Percentiles rank a stretch among this genome's conserved stretches.
Conservation (phyloP, 1,140 invertebrate genomes). For the Eueides isabella region DNA sequence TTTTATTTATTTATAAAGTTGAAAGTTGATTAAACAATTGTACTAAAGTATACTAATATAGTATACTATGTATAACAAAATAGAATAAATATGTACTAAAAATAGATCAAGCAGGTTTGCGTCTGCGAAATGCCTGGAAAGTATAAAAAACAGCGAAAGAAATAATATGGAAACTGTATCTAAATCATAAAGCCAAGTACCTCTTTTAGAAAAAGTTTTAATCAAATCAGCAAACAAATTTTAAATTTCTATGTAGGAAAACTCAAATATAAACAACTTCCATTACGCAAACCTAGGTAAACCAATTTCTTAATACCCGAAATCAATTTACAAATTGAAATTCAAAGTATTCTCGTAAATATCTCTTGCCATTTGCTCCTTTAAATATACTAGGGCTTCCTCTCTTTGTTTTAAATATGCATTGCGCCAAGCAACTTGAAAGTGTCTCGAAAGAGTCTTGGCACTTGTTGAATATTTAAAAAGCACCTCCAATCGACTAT, state of each 20-base stretch:
- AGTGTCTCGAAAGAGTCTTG: constrained; percentile 65
- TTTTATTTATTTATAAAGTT: no score
- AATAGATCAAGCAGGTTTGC: no score
- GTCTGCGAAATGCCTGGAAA: not conserved
- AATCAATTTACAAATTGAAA: constrained; percentile 28
- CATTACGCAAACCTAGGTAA: constrained; percentile 13
- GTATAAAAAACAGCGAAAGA: not conserved
- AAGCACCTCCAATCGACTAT: constrained; percentile 64
- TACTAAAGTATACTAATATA: no score
- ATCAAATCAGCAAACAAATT: not conserved
- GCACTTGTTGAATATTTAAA: constrained; percentile 76
- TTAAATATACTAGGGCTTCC: constrained; percentile 37
- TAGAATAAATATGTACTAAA: no score
- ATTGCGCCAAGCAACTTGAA: constrained; percentile 58
- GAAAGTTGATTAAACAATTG: no score
- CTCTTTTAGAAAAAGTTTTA: not conserved
- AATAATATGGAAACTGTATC: not conserved
- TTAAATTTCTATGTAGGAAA: not conserved
- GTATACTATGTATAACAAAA: no score
- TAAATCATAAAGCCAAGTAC: not conserved
- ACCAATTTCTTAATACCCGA: constrained; percentile 17
- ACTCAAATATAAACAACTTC: constrained; percentile 5
- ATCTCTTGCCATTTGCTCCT: constrained; percentile 38
- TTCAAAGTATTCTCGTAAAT: constrained; percentile 26
- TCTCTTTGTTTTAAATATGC: constrained; percentile 71